Evolutionary conservation across 64 coral and sea anemone species (phyloP), one percentile per base, ranked within the genome.

Genomic region (Cladopsammia gracilis): DNA sequence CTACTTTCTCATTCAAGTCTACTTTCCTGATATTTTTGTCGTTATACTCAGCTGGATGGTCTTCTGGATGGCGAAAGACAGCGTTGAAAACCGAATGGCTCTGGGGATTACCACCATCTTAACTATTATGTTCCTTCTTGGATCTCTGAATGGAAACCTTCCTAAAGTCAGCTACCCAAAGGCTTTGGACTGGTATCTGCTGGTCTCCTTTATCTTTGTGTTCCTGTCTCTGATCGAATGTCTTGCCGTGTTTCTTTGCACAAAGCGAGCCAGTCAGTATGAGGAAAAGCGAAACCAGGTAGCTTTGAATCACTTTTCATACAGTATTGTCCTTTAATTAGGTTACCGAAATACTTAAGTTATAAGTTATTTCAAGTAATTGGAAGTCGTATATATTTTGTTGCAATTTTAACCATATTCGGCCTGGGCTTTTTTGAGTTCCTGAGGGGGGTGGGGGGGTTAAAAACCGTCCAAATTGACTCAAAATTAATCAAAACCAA

Each of bases 111-210:
- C 97, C 12, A 93, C 97, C 1, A 89, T 98, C 4, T 49, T 98
- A 15, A 98, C 97, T 20, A 87, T 93, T 7, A 93, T 96, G 68
- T 93, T 98, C 51, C 93, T 98, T 25, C 91, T 98, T 13, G 94
- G 97, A 60, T 91, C 78, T 15, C 45, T 89, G 19, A 94, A 89
- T 47, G 87, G 79, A n/a, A 90, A 88, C 0, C 12, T 98, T 49
- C 97, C 97, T 11, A 96, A 96, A 70, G 94, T 98, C 60, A 98
- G 97, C 61, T 98, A 98, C 62, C 88, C 90, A 4, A 98, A 98
- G 68, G 97, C 94, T 46, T 22, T 98, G 48, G 97, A 98, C 69
- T 93, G 94, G 90, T 98, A 98, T 50, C 75, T 98, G 0, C 19
- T 98, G 45, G 61, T 87, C 9, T 95, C 97, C 0, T 87, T 98